A percentile compares a stretch with the other conserved stretches of the same genome.
Evolutionary conservation across 2,113 vertebrate species (phyloP).

Genomic region (Marmota monax): DNA sequence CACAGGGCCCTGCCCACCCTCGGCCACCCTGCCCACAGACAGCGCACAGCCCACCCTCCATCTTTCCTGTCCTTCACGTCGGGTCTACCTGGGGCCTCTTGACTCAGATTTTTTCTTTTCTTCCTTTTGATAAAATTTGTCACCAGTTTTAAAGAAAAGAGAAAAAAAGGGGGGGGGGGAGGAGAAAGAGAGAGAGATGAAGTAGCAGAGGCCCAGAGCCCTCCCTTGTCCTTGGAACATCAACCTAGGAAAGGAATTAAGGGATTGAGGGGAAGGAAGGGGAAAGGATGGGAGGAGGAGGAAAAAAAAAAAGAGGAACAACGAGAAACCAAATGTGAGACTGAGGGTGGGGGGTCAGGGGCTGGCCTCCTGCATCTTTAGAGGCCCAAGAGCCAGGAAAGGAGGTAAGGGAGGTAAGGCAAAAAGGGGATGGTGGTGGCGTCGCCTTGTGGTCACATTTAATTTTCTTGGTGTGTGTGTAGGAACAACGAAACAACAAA

Average conservation of each 20-base stretch:
- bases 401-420: constrained; percentile 81
- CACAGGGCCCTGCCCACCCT: not conserved
- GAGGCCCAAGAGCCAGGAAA: constrained; percentile 84
- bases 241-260: constrained; percentile 64
- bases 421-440: constrained; percentile 84
- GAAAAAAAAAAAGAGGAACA: constrained; percentile 59
- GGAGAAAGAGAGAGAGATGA: constrained; percentile 49
- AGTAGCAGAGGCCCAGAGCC: constrained; percentile 53
- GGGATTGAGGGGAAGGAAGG: not conserved
- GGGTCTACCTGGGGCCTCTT: constrained; percentile 74
- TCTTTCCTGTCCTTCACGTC: constrained; percentile 70
- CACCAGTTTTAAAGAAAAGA: constrained; percentile 59
- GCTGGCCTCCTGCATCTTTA: constrained; percentile 48
- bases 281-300: not conserved
- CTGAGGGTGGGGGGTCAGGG: constrained; percentile 29
- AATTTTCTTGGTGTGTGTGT: constrained; percentile 51
- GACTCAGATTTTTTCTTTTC: constrained; percentile 57
- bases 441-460: constrained; percentile 86
- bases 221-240: constrained; percentile 59
- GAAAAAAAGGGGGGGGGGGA: too few relatives aligned
- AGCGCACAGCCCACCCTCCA: not conserved
- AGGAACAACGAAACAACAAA: constrained; percentile 77
- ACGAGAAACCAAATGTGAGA: constrained; percentile 75
- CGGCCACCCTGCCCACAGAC: not conserved
- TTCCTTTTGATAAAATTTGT: constrained; percentile 76